These are phyloP conservation scores for Diaprepes abbreviatus DNA, from an alignment of 2,888 invertebrate genomes.

Conservation along the genomic window DNA sequence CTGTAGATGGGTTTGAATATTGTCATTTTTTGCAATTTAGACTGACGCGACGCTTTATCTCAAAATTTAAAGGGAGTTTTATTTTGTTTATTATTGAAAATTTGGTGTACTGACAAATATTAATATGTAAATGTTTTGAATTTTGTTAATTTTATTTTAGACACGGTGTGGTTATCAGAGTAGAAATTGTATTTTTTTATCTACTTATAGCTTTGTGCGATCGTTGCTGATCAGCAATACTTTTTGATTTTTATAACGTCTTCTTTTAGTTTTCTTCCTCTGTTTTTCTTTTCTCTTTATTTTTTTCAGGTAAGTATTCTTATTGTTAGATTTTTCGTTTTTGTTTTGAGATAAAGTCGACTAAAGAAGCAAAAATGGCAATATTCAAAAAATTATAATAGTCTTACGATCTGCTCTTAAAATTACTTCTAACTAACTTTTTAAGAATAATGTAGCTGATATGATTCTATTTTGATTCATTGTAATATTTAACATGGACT, in stretches of 20 bases:
- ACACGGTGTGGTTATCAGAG: conserved; percentile 29
- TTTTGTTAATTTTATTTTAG: conserved; percentile 26
- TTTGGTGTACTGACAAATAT: conserved; percentile 15
- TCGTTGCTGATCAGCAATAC: conserved; percentile 17
- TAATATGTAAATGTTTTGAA: too few species aligned
- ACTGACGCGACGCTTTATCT: conserved; percentile 26
- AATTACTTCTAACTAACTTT: conserved; percentile 33
- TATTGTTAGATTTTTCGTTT: conserved; percentile 21
- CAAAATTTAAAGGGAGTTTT: conserved; percentile 43
- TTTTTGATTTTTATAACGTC: conserved; percentile 9
- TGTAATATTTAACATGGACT: conserved; percentile 14
- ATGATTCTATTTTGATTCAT: conserved; percentile 21
- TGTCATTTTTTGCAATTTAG: conserved; percentile 59
- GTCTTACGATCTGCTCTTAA: conserved; percentile 49
- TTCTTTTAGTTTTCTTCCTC: conserved; percentile 23
- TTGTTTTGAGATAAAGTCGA: conserved; percentile 17
- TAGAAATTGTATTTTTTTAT: conserved; percentile 32
- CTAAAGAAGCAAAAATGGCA: conserved; percentile 41
- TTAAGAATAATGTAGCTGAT: conserved; percentile 12
- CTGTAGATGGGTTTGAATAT: conserved; percentile 60
- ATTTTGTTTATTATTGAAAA: conserved; percentile 48
- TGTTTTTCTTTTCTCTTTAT: conserved; percentile 25
- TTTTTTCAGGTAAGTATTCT: conserved; percentile 45
- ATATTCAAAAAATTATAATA: conserved; percentile 44
- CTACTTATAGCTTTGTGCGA: conserved; percentile 21